Percentiles rank a stretch among this genome's conserved stretches.
Conservation (phyloP, 2,113 vertebrate species). For the Marmota flaviventris region DNA sequence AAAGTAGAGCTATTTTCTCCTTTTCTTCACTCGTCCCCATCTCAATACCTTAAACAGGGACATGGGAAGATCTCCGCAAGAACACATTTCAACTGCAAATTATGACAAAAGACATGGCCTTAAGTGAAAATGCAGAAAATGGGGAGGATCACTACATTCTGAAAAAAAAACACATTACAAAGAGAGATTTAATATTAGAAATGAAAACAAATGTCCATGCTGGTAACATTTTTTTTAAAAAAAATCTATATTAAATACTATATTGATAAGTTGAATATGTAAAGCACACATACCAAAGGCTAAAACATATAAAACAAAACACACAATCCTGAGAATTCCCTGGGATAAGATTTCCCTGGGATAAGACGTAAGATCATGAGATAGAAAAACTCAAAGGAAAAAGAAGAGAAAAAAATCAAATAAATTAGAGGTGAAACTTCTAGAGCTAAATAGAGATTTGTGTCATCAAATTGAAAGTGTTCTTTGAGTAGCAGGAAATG, state of each 20-base stretch:
- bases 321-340: neutral
- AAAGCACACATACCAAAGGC: neutral
- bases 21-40: neutral
- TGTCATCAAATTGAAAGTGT: neutral
- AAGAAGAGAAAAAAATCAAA: neutral
- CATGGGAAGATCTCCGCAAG: neutral
- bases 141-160: neutral
- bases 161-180: neutral
- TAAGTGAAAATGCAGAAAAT: neutral
- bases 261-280: neutral
- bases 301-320: neutral
- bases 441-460: neutral
- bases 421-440: neutral
- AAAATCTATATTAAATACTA: neutral
- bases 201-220: neutral
- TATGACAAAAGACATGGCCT: neutral
- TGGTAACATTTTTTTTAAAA: neutral
- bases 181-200: neutral
- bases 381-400: neutral
- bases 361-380: constrained; percentile 2
- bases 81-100: neutral
- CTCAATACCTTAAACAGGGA: neutral
- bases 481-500: constrained; percentile 14
- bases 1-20: neutral
- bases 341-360: neutral